Evolutionary conservation across 2,888 invertebrate species (phyloP), one percentile per base, ranked within the genome.

Genomic region (Neocrepidodera transversa): DNA sequence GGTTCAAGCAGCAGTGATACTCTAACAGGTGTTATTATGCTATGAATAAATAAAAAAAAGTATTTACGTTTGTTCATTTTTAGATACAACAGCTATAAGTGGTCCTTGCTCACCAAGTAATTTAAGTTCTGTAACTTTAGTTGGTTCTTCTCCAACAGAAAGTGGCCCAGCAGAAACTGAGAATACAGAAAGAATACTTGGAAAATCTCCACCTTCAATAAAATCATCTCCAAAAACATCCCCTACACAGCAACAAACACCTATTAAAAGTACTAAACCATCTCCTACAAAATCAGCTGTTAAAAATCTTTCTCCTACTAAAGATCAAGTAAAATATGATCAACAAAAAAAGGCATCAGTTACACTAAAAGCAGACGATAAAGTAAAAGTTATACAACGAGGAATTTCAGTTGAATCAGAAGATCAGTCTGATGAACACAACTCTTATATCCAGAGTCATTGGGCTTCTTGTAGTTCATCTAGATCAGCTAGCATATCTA

Each of bases 1-100:
- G 85, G 87, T 0, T 91, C 90, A 0, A 89, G 88, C 8, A 91
- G 91, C 75, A 87, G 89, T 51, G 92, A 92, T 74, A 91, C 91
- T 1, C 78, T 91, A 14, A 90, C 89, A 79, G 91, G 90, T 87
- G 67, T 6, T 43, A 11, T 17, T 11, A n/a, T n/a, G n/a, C n/a
- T n/a, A n/a, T n/a, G 17, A 8, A 7, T 26, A 20, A 20, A 20
- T 13, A 30, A 23, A 2, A 16, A 11, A 2, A 36, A 11, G 7
- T 35, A 10, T 35, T 5, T 35, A 36, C 14, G 5, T 36, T 36
- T 6, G 11, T 36, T 17, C 1, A 36, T 42, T 62, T 66, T 18
- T 60, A 83, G 82, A 81, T 65, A 74, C 76, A 30, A 82, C 81
- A 6, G 78, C 80, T 16, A 65, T 82, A 17, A 85, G 85, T 70